Evolutionary conservation across 2,113 vertebrate species (phyloP).

Genomic region (Sceloporus tristichus): DNA sequence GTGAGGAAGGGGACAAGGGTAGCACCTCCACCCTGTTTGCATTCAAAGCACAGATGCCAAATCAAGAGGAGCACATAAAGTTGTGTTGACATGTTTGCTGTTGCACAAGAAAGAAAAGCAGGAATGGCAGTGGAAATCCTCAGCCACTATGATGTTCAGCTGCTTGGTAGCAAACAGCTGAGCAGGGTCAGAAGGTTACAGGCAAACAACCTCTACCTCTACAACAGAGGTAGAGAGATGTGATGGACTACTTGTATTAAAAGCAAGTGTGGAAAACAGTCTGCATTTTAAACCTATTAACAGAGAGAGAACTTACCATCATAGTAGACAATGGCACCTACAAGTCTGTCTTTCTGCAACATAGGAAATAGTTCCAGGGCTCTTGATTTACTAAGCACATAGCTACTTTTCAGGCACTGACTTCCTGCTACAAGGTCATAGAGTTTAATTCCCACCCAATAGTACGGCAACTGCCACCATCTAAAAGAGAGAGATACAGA

Average conservation of each 20-base stretch:
- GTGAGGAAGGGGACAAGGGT: too few species aligned
- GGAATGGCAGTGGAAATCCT: background rate
- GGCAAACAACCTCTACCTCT: background rate
- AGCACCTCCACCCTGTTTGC: background rate
- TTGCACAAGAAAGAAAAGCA: background rate
- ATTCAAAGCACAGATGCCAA: background rate
- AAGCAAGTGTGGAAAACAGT: background rate
- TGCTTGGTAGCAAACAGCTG: background rate
- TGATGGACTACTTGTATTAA: background rate
- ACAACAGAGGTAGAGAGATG: too few species aligned
- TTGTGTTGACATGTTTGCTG: background rate
- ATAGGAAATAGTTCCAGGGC: conserved; percentile 96
- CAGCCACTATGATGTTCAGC: background rate
- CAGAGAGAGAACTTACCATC: conserved; percentile 84
- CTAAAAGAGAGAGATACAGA: conserved; percentile 67
- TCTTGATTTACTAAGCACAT: conserved; percentile 90
- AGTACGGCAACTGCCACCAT: conserved; percentile 99
- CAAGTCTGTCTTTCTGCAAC: conserved; percentile 92
- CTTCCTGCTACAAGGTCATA: conserved; percentile 95
- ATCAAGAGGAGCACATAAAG: background rate
- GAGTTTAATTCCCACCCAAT: conserved; percentile 96
- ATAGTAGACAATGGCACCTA: conserved; percentile 97
- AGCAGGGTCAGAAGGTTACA: background rate
- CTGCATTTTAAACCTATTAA: background rate
- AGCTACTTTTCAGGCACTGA: conserved; percentile 95